Evolutionary conservation across 2,888 invertebrate species (phyloP).

Genomic region (Teleiodes luculella): DNA sequence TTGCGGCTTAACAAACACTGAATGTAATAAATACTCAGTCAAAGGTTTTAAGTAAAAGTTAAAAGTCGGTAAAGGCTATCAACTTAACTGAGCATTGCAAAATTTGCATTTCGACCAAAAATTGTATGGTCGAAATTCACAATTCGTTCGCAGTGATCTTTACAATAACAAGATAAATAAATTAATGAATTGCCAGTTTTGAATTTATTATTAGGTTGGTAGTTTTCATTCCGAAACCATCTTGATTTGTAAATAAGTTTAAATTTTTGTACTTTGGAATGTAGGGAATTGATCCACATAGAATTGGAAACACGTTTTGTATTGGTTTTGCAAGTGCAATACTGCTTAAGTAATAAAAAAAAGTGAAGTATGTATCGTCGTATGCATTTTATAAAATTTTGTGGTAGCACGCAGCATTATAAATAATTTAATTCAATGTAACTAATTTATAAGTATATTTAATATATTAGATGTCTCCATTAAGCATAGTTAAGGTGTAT

Average conservation of each 20-base stretch:
- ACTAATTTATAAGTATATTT: constrained; percentile 69
- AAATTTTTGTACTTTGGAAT: background rate
- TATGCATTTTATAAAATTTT: constrained; percentile 11
- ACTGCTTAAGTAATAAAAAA: constrained; percentile 17
- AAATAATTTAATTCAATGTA: constrained; percentile 52
- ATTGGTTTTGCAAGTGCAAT: constrained; percentile 6
- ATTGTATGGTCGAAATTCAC: too few species aligned
- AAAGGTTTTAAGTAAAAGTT: too few species aligned
- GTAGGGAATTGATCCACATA: constrained; percentile 6
- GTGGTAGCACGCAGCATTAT: constrained; percentile 12
- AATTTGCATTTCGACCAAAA: too few species aligned
- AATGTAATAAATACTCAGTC: too few species aligned
- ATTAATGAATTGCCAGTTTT: background rate
- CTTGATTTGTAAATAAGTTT: background rate
- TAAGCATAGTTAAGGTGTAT: constrained; percentile 69
- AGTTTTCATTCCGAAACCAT: background rate
- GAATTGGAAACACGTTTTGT: background rate
- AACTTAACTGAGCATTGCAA: too few species aligned
- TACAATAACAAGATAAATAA: too few species aligned
- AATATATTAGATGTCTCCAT: constrained; percentile 72
- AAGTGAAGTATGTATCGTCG: background rate
- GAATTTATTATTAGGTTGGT: background rate
- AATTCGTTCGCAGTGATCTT: too few species aligned
- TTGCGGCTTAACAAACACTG: too few species aligned
- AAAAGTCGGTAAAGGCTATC: too few species aligned